Evolutionary conservation across 2,888 invertebrate species (phyloP), one percentile per base, ranked within the genome.

Genomic region (Holacanthella duospinosa): DNA sequence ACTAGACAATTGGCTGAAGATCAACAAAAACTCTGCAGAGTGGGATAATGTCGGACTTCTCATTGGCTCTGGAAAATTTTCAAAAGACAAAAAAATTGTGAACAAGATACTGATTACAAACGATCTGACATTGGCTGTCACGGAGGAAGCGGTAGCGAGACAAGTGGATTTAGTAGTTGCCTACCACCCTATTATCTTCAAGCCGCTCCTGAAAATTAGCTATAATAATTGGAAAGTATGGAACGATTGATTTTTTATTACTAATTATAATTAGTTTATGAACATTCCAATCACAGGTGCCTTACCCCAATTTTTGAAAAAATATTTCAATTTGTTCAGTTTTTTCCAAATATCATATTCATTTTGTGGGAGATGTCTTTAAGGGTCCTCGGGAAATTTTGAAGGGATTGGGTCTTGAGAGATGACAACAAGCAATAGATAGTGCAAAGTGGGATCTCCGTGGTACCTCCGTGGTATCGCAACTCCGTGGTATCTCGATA

Each of bases 11-110:
- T 72, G 72, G 72, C 54, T 72, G 1, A 63, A 62, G 28, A 70
- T 70, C 4, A 12, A 64, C 60, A 58, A 25, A 62, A 19, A n/a
- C n/a, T 64, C 67, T 58, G 90, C 93, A 2, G 93, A 87, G 74
- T 96, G 95, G 95, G 96, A 96, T 76, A 96, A 96, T 78, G 93
- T 94, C 59, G 96, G 96, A 0, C 79, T 96, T 1, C 79, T 96
- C 28, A 83, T 95, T 16, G 72, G 70, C 1, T 67, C 69, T 26
- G 71, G 68, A 19, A 67, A 64, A n/a, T n/a, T n/a, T n/a, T 44
- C 65, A 12, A 69, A 70, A 55, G 57, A 67, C 6, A 90, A 95
- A 75, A 81, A 69, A 70, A 74, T 77, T 3, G 80, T 92, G 19
- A 79, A 78, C 3, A 85, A 81, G 64, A 83, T 93, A 60, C 75